Percentiles rank a stretch among this genome's conserved stretches.
Conservation (phyloP, 2,888 invertebrate species). For the Lucinisca nassula region DNA sequence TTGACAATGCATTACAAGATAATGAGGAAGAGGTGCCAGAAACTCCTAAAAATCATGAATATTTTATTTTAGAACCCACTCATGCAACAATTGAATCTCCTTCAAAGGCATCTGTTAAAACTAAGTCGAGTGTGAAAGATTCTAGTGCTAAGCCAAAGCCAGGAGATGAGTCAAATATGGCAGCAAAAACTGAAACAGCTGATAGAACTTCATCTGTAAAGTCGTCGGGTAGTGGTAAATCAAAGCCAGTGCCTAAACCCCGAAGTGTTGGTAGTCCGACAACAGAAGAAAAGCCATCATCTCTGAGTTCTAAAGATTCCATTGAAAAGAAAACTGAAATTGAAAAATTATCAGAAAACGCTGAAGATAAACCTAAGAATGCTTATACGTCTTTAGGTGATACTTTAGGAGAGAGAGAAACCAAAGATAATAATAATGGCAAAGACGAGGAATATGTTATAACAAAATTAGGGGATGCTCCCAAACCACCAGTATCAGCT, state of each 20-base stretch:
- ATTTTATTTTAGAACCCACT: constrained; percentile 64
- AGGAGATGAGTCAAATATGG: neutral
- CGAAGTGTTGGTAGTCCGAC: neutral
- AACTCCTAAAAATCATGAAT: constrained; percentile 57
- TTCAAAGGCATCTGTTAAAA: neutral
- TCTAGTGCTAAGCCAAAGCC: neutral
- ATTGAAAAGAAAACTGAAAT: neutral
- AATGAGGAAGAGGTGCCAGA: constrained; percentile 31
- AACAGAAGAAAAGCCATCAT: neutral
- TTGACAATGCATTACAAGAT: constrained; percentile 42
- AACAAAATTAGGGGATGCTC: constrained; percentile 65
- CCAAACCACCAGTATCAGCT: constrained; percentile 40
- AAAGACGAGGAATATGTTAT: constrained; percentile 62
- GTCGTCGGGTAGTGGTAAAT: neutral
- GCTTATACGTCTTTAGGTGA: neutral
- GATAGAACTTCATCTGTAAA: neutral
- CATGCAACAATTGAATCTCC: constrained; percentile 4
- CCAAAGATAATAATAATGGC: neutral
- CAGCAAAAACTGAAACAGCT: constrained; percentile 12
- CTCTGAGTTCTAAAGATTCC: neutral
- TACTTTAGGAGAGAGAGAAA: neutral
- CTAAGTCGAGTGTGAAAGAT: constrained; percentile 12
- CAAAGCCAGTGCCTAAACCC: neutral
- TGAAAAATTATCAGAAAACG: neutral
- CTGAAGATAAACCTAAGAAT: neutral